Percentiles rank a stretch among this genome's conserved stretches.
phyloP scores from a whole-genome alignment of 2,113 vertebrate genomes.

The Tragelaphus scriptus region DNA sequence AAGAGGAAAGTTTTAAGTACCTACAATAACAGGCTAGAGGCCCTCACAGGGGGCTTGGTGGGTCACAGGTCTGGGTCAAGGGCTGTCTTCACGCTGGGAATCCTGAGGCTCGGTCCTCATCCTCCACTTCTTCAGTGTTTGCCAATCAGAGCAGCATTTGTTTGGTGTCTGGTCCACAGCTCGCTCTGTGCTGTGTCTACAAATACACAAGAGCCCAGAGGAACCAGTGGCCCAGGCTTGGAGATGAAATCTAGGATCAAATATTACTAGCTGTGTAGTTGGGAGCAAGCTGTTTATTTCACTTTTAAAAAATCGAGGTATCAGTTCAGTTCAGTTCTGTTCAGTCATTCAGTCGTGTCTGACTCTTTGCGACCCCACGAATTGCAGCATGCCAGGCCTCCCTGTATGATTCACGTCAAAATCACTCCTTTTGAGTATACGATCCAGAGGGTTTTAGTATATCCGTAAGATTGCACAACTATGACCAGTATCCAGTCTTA shows the following conservation, averaged over 20 bases:
- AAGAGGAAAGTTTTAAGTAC: background rate
- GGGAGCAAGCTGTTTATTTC: background rate
- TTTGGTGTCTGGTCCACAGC: background rate
- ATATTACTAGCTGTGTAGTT: background rate
- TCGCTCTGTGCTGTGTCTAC: background rate
- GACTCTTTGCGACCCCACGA: too few relatives aligned
- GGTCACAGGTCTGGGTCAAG: background rate
- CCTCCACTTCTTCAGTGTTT: background rate
- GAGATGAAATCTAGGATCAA: background rate
- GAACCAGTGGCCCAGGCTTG: accelerated
- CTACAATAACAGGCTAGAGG: accelerated
- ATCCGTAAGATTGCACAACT: background rate
- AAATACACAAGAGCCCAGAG: background rate
- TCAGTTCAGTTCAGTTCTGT: too few relatives aligned
- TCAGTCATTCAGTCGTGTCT: too few relatives aligned
- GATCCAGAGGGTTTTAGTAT: background rate
- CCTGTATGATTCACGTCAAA: background rate
- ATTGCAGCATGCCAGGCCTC: too few relatives aligned
- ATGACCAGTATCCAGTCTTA: background rate
- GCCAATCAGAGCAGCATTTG: background rate
- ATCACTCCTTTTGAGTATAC: background rate
- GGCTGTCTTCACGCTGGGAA: background rate
- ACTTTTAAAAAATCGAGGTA: background rate
- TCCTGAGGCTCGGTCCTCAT: accelerated
- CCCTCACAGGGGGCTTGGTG: accelerated